Percentiles rank a stretch among this genome's conserved stretches.
These are phyloP conservation scores for Cydia strobilella DNA, from an alignment of 1,140 invertebrate genomes.

Conservation along the genomic window DNA sequence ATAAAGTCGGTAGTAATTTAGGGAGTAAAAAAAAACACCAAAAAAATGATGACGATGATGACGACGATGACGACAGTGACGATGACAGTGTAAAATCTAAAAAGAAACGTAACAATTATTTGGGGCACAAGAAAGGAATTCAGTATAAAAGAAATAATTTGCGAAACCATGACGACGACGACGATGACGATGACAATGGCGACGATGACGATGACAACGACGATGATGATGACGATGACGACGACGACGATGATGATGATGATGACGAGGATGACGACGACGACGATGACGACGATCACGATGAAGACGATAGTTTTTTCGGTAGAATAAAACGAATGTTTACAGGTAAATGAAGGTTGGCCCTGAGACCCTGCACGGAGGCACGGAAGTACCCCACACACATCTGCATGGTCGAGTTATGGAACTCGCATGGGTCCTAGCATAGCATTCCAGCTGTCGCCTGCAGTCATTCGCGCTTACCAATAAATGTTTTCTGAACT, in stretches of 20 bases:
- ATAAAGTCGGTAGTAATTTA: not conserved
- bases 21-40: not conserved
- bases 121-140: not conserved
- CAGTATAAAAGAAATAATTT: not conserved
- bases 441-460: constrained; percentile 71
- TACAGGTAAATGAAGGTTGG: constrained; percentile 76
- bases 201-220: constrained; percentile 69
- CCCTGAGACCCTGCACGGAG: constrained; percentile 70
- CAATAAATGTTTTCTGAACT: constrained; percentile 72
- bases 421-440: constrained; percentile 70
- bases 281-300: constrained; percentile 75
- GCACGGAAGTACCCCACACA: constrained; percentile 66
- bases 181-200: constrained; percentile 75
- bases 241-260: constrained; percentile 60
- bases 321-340: constrained; percentile 76
- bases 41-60: constrained; percentile 67
- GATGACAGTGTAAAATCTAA: constrained; percentile 62
- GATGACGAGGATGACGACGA: constrained; percentile 53
- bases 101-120: not conserved
- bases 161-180: constrained; percentile 75
- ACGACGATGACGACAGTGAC: constrained; percentile 69
- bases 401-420: constrained; percentile 76
- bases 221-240: constrained; percentile 67
- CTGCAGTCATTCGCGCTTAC: constrained; percentile 79
- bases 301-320: constrained; percentile 80